Base-by-base conservation (phyloP, 2,888 invertebrate species). In the Bugula neritina region DNA sequence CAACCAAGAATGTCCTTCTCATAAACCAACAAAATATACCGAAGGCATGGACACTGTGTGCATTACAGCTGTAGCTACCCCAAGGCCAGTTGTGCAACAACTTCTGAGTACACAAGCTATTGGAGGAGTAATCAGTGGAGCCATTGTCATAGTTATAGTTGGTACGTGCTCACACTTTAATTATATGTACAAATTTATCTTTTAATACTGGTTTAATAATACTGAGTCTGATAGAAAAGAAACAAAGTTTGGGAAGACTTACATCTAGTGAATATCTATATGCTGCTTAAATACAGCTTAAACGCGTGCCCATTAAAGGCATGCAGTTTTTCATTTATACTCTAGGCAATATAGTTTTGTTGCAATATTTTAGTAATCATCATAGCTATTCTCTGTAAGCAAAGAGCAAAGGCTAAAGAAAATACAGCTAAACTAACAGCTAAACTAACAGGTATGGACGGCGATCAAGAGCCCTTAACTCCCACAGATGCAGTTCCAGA, bases 401-500 rank as follows among this genome's bases (percentile, higher is more conserved):
- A 91, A 81, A 89, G 90, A 80, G 90, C 91, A 1, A 91, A 91
- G 81, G 91, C 91, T 13, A 93, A 93, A 80, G 93, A 94, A 80
- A 92, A 93, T 80, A 91, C 93, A 0, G 90, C 93, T 17, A 93
- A 94, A 83, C 91, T 95, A 90, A 92, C 94, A 0, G 91, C 92
- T 88, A 78, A 80, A 71, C 86, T 96, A 79, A 91, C 92, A 3
- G 94, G 94, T 0, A 82, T 83, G 72, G 94, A 94, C 80, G 84
- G 94, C 78, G 70, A 70, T 17, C 52, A 70, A 23, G 70, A 70
- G 83, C 95, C 94, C 0, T 85, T 97, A 69, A 88, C 92, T 71
- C 94, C 94, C 0, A 91, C 94, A 0, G 93, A 94, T 78, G 92
- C 94, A 0, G 92, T 92, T 79, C 96, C 97, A 5, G 97, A 98